A percentile compares a stretch with the other conserved stretches of the same genome.
Evolutionary conservation across 2,888 invertebrate species (phyloP).

Genomic region (Malthinus seriepunctatus): DNA sequence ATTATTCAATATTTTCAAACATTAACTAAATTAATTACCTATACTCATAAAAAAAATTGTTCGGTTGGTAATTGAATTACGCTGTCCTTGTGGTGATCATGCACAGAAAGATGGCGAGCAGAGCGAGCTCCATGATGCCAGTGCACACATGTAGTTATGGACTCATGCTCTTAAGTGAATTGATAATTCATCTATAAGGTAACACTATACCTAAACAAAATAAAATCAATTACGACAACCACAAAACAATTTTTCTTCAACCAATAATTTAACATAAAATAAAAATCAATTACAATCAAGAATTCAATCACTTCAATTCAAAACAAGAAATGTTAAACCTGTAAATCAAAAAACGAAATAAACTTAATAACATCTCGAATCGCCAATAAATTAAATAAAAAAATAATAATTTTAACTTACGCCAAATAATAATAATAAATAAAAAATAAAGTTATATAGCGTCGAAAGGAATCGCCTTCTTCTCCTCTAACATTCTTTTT

Average conservation of each 20-base stretch:
- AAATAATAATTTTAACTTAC: constrained; percentile 11
- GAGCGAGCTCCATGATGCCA: too few species aligned
- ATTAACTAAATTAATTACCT: too few species aligned
- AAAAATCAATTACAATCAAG: constrained; percentile 32
- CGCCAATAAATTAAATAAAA: constrained; percentile 28
- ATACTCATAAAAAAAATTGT: too few species aligned
- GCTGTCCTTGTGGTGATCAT: too few species aligned
- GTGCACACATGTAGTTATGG: too few species aligned
- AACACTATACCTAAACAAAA: too few species aligned
- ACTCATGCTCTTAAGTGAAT: too few species aligned
- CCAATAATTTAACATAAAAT: constrained; percentile 34
- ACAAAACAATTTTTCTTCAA: constrained; percentile 13
- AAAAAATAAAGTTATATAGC: constrained; percentile 30
- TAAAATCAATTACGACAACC: too few species aligned
- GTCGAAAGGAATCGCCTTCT: constrained; percentile 41
- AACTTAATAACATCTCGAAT: constrained; percentile 27
- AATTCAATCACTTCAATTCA: neutral
- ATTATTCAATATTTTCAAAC: too few species aligned
- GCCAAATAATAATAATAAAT: constrained; percentile 26
- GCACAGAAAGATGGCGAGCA: too few species aligned
- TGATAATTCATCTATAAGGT: too few species aligned
- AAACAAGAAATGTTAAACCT: constrained; percentile 24
- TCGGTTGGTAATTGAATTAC: too few species aligned
- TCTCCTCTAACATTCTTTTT: constrained; percentile 40
- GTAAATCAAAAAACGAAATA: constrained; percentile 15